Evolutionary conservation across 2,888 invertebrate species (phyloP).

Genomic region (Sminthurides aquaticus): DNA sequence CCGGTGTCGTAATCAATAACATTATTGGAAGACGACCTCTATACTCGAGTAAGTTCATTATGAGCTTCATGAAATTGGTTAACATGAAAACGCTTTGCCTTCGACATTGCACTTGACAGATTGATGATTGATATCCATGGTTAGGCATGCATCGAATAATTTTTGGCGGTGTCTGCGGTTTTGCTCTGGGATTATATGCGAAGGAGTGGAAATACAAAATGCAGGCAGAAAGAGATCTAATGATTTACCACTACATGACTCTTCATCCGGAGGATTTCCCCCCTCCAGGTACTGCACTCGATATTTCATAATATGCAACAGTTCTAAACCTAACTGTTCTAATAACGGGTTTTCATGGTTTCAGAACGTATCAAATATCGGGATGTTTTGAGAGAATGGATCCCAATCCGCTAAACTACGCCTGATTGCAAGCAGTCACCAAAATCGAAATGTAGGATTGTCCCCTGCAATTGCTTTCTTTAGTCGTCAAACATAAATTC

Average conservation of each 20-base stretch:
- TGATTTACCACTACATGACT: conserved; percentile 62
- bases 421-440: no score
- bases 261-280: conserved; percentile 70
- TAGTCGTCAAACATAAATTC: no score
- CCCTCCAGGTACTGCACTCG: conserved; percentile 51
- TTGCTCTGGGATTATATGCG: conserved; percentile 47
- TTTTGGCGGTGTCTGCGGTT: background rate
- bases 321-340: background rate
- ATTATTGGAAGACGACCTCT: background rate
- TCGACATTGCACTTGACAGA: no score
- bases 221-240: conserved; percentile 64
- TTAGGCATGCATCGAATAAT: background rate
- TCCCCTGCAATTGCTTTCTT: no score
- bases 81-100: no score
- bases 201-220: conserved; percentile 53
- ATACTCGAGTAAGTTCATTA: background rate
- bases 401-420: conserved; percentile 57
- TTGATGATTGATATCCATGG: background rate
- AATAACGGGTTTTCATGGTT: conserved; percentile 16
- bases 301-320: background rate
- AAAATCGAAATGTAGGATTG: no score
- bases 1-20: background rate
- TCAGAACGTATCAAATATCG: conserved; percentile 52
- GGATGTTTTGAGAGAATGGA: conserved; percentile 59
- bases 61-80: background rate